These are phyloP conservation scores for Andrena praecox DNA, from an alignment of 2,888 invertebrate genomes.

Conservation along the genomic window DNA sequence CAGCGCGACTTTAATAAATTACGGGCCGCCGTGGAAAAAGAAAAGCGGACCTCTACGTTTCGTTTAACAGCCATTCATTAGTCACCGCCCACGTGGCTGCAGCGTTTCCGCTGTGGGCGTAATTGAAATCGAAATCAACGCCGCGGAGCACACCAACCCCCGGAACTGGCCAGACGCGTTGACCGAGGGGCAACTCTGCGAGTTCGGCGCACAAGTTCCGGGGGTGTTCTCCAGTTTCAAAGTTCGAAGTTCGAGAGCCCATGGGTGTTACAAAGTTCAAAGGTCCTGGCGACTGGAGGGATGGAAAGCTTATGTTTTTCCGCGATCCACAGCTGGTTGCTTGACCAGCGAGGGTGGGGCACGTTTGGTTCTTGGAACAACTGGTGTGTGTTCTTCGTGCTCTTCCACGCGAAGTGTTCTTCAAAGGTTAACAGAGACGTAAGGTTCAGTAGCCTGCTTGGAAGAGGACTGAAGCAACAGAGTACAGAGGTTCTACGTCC, in stretches of 20 bases:
- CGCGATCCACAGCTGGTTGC: too few relatives aligned
- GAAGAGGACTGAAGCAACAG: too few relatives aligned
- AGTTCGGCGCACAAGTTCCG: background rate
- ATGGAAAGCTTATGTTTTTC: too few relatives aligned
- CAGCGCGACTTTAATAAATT: conserved; percentile 10
- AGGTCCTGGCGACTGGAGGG: background rate
- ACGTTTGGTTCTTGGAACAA: too few relatives aligned
- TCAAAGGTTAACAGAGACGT: too few relatives aligned
- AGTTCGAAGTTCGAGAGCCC: conserved; percentile 2
- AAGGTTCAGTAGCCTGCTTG: too few relatives aligned
- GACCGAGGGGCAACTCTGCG: background rate
- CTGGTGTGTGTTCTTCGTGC: too few relatives aligned
- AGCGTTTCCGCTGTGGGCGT: background rate
- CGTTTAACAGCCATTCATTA: conserved; percentile 1
- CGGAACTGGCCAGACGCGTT: background rate
- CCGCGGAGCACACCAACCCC: background rate
- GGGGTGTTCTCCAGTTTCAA: background rate
- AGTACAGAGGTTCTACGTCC: too few relatives aligned
- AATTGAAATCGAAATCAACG: background rate
- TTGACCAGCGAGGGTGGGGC: too few relatives aligned
- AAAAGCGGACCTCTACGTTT: background rate
- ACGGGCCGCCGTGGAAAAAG: background rate
- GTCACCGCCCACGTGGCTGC: background rate
- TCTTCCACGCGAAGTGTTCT: too few relatives aligned
- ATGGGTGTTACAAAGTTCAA: background rate